Conservation (phyloP, 2,113 vertebrate genomes). For the Tor tambroides region DNA sequence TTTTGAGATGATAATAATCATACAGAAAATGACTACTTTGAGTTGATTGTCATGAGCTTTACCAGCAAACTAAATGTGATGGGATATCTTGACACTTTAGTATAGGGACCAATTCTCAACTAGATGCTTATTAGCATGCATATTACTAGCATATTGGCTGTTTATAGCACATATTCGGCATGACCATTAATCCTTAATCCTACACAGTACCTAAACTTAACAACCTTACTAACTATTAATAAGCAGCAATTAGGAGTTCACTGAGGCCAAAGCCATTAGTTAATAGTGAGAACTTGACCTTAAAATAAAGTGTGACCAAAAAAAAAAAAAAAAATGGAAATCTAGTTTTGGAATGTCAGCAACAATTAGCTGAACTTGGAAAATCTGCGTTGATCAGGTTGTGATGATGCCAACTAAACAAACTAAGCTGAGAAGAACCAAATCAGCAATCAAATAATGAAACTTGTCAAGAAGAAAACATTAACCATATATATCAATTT, state of each 20-base stretch:
- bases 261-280: no score
- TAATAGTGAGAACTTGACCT: no score
- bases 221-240: no score
- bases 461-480: neutral
- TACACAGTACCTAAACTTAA: no score
- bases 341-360: neutral
- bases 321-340: neutral
- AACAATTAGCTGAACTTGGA: neutral
- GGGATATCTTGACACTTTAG: neutral
- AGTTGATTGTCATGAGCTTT: neutral
- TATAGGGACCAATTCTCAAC: no score
- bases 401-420: neutral
- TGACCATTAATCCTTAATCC: no score
- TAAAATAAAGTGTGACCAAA: no score
- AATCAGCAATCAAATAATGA: neutral
- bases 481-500: neutral
- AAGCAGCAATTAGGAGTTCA: no score
- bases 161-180: no score
- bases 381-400: neutral
- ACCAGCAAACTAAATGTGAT: neutral
- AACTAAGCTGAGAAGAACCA: neutral
- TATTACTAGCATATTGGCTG: no score
- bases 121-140: no score
- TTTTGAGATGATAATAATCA: neutral
- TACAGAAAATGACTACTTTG: neutral